A percentile compares a stretch with the other conserved stretches of the same genome.
These are phyloP conservation scores for Seira sanloemensis DNA, from an alignment of 2,888 invertebrate species.

Conservation along the genomic window DNA sequence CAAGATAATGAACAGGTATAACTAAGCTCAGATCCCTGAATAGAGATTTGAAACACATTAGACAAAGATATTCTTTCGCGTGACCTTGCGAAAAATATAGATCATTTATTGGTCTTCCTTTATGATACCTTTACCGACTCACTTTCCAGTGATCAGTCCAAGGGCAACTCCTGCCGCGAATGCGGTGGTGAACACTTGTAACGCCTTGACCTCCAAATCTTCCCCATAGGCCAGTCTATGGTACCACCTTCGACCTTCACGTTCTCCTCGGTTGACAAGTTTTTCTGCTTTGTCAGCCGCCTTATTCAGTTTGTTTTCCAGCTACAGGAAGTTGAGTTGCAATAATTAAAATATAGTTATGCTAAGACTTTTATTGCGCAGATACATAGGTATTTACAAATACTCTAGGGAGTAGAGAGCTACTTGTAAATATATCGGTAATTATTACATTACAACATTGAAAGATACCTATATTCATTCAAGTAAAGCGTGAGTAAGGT, in stretches of 20 bases:
- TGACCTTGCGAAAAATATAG: neutral
- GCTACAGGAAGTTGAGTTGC: slow-evolving; percentile 77
- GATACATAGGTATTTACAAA: too few species aligned
- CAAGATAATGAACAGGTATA: slow-evolving; percentile 28
- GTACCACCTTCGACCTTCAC: slow-evolving; percentile 87
- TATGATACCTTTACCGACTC: slow-evolving; percentile 8
- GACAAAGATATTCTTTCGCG: neutral
- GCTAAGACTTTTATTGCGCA: too few species aligned
- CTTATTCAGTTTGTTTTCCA: slow-evolving; percentile 87
- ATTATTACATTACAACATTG: too few species aligned
- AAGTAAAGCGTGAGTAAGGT: too few species aligned
- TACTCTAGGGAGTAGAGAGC: too few species aligned
- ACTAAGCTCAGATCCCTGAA: slow-evolving; percentile 62
- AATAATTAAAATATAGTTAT: too few species aligned
- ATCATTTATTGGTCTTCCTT: slow-evolving; percentile 14
- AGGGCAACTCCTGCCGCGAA: slow-evolving; percentile 88
- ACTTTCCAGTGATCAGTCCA: slow-evolving; percentile 77
- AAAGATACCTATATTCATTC: too few species aligned
- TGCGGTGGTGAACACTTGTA: slow-evolving; percentile 87
- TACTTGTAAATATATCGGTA: too few species aligned
- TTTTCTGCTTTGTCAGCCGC: slow-evolving; percentile 89
- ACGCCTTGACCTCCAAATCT: slow-evolving; percentile 78
- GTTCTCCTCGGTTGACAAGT: slow-evolving; percentile 83
- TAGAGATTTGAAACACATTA: slow-evolving; percentile 51
- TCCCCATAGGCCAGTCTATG: slow-evolving; percentile 80